These are phyloP conservation scores for Rhopalosiphum nymphaeae DNA, from an alignment of 2,888 invertebrate genomes.

Conservation along the genomic window DNA sequence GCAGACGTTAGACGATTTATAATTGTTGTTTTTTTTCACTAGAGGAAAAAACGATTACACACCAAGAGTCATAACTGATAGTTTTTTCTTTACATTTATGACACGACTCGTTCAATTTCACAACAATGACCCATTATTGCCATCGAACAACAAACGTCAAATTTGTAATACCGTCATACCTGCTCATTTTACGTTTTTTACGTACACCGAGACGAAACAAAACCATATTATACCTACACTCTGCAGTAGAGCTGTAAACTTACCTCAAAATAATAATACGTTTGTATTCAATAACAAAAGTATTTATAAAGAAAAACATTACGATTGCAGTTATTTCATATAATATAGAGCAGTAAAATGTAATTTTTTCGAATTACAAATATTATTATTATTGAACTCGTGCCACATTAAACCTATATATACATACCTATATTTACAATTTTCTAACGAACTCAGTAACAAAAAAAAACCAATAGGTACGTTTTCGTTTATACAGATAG, in stretches of 20 bases:
- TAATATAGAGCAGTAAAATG: not conserved
- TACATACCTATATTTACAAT: not conserved
- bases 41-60: not conserved
- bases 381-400: not conserved
- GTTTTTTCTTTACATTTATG: not conserved
- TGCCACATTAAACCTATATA: not conserved
- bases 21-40: constrained; percentile 18
- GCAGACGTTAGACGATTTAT: not conserved
- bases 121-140: constrained; percentile 25
- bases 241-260: not conserved
- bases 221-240: not conserved
- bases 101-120: not conserved
- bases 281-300: not conserved
- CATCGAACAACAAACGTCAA: constrained; percentile 6
- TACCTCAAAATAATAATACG: constrained; percentile 5
- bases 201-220: not conserved
- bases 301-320: constrained; percentile 16
- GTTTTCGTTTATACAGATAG: not conserved
- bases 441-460: not conserved
- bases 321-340: not conserved
- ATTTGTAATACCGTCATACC: not conserved
- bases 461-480: not conserved
- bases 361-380: constrained; percentile 5
- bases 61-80: not conserved
- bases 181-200: not conserved